Evolutionary conservation across 37 sponge, comb jelly and placozoan species (phyloP), one percentile per base, ranked within the genome.

Genomic region (Dysidea cf. avara): DNA sequence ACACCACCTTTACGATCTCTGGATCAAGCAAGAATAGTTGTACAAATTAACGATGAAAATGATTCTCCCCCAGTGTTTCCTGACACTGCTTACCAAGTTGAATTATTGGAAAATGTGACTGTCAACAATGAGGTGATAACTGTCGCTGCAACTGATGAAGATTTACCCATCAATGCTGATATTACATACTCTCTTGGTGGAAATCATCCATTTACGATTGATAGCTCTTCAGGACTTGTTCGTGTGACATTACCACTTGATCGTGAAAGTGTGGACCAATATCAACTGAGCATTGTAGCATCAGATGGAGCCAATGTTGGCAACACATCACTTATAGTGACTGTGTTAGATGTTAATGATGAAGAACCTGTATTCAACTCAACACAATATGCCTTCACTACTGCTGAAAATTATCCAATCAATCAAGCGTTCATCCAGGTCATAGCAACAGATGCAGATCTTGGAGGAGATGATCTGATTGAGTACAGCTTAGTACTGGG

Each of bases 371-470:
- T 55, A 3, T 78, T 78, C 49, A 66, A 36, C 16, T 0, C 25
- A 11, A 36, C 37, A 3, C 24, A 57, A 5, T 78, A 68, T 48
- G 51, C 46, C n/a, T 25, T 52, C 7, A 26, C 30, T 20, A 39
- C 56, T 20, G 26, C 5, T 16, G 91, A 90, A 50, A 85, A 84
- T 68, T 86, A 48, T 61, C 62, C 85, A 58, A 43, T 33, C 0
- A 54, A 40, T 25, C 29, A 38, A 0, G 2, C 54, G 2, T 74
- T 90, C 26, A 30, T 81, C 1, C 68, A 49, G 24, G 82, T 84
- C 11, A 51, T 37, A 71, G 86, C 91, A 11, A 81, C 74, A 6
- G 91, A 90, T 52, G 55, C 30, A 5, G 91, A 90, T 39, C 34
- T 53, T 25, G 81, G 81, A 9, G 72, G 54, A 3, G 77, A 81